These are phyloP conservation scores for Cnemophilus loriae DNA, from an alignment of 2,113 vertebrate genomes.

Conservation along the genomic window DNA sequence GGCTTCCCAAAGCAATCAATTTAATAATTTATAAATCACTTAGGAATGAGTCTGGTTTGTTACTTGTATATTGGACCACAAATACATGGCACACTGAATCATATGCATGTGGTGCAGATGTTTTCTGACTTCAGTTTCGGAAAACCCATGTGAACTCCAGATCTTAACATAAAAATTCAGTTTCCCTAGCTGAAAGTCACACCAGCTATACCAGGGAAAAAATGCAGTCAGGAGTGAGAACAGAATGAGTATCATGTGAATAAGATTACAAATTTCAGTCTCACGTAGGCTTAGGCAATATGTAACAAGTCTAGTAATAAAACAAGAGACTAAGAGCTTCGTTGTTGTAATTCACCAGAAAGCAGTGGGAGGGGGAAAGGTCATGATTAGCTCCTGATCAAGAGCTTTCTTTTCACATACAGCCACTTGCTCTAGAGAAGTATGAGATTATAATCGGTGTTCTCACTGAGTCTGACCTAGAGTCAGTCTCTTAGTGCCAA, in stretches of 20 bases:
- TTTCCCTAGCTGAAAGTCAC: not conserved
- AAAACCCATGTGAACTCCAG: not conserved
- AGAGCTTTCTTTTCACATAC: not conserved
- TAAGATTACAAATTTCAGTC: not conserved
- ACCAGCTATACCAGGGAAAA: not conserved
- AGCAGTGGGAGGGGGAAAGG: not conserved
- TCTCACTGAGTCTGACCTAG: not conserved
- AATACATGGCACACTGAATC: not conserved
- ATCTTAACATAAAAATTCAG: not conserved
- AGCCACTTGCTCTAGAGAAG: not conserved
- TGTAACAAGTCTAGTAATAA: not conserved
- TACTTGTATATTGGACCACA: not conserved
- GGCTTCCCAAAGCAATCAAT: not conserved
- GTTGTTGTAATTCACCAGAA: not conserved
- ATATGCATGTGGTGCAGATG: rapidly evolving
- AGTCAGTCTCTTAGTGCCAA: not conserved
- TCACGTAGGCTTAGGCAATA: not conserved
- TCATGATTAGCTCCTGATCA: not conserved
- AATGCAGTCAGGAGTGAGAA: not conserved
- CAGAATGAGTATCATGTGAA: not conserved
- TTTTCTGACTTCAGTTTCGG: not conserved
- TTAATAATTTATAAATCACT: not conserved
- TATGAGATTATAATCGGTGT: not conserved
- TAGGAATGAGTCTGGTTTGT: not conserved
- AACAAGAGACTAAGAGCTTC: not conserved